These are phyloP conservation scores for Capromys pilorides DNA, from an alignment of 2,797 vertebrate genomes.

Conservation along the genomic window DNA sequence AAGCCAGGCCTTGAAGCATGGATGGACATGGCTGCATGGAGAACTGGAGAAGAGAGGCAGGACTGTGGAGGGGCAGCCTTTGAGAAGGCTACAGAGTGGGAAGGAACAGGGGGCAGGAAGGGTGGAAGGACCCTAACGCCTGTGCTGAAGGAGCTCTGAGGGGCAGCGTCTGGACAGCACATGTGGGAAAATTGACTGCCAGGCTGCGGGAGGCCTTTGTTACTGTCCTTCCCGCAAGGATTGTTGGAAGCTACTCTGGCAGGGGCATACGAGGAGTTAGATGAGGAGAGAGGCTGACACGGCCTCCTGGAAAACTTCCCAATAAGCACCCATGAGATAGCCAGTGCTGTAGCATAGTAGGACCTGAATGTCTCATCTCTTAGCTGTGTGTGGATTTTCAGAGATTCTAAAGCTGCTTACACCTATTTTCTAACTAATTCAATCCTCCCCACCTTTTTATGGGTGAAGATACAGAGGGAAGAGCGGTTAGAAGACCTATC, in stretches of 20 bases:
- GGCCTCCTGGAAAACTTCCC: neutral
- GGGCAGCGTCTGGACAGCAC: neutral
- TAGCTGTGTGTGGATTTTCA: neutral
- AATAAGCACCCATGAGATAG: neutral
- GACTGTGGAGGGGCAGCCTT: neutral
- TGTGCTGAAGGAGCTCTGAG: neutral
- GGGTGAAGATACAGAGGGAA: neutral
- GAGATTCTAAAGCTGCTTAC: neutral
- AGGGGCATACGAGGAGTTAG: neutral
- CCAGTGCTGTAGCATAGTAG: neutral
- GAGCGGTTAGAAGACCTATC: neutral
- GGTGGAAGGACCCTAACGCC: neutral
- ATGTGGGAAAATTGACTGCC: neutral
- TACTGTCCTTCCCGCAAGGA: neutral
- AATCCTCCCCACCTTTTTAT: neutral
- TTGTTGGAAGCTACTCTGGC: neutral
- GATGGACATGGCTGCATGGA: neutral
- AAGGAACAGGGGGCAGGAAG: neutral
- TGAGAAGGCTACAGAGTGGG: neutral
- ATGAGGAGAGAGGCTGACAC: conserved; percentile 1
- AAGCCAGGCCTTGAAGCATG: neutral
- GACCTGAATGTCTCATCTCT: neutral
- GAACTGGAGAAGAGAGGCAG: neutral
- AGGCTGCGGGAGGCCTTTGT: neutral
- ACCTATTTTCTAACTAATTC: neutral